Base-by-base conservation (phyloP, 2,888 invertebrate species). In the Leucoma salicis region DNA sequence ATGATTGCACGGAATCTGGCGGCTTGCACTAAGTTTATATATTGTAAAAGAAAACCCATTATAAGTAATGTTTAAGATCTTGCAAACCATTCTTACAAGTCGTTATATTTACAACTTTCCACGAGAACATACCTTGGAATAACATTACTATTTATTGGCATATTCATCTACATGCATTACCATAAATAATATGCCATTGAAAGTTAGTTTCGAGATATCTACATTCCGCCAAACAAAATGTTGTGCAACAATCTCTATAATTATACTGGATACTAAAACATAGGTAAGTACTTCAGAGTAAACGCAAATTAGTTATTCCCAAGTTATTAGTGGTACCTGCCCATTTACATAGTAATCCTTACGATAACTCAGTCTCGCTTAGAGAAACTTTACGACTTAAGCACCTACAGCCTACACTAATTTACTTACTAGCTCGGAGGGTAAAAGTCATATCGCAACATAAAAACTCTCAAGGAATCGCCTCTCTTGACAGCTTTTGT, bases 321-420 rank as follows among this genome's bases (percentile, higher is more conserved):
- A 46, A 57, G 56, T 51, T 51, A 59, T 55, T 48, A 59, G 35
- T 34, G 31, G 31, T 44, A 46, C 57, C 52, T 41, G 18, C 12
- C 21, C 31, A 49, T 53, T 60, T 53, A 57, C 57, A 60, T 60
- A 60, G 49, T 60, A 53, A 60, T 60, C 49, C 57, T 47, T 49
- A 35, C 45, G 42, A 49, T 49, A 47, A 53, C 43, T 49, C 42
- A 45, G 18, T 14, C 41, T 33, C 21, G 47, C 57, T 49, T 42
- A 47, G 31, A 37, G 32, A 32, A 47, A 49, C 47, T 57, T 60
- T 53, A 57, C 45, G 43, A 60, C 43, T 35, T 39, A 39, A 43
- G 46, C 42, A 46, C 35, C 36, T 44, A 42, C 12, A 29, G 21
- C 28, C 37, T 36, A 24, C 31, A 49, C 29, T 39, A 43, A 57